Percentiles rank a stretch among this genome's conserved stretches.
These are phyloP conservation scores for Diplazon laetatorius DNA, from an alignment of 2,888 invertebrate genomes.

Conservation along the genomic window DNA sequence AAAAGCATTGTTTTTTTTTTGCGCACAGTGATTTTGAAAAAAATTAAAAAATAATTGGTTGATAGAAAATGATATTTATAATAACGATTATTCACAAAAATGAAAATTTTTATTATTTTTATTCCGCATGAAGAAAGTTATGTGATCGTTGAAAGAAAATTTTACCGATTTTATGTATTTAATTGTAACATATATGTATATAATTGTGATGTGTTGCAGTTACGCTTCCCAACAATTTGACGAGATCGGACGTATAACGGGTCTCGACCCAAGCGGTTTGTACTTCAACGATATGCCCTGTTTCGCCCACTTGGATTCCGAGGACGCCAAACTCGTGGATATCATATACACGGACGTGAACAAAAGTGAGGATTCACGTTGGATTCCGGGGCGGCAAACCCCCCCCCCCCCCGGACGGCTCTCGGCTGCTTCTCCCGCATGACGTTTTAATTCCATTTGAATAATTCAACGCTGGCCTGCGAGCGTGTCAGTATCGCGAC, in stretches of 20 bases:
- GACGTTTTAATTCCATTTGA: conserved; percentile 61
- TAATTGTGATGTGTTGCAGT: conserved; percentile 13
- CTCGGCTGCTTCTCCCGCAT: conserved; percentile 25
- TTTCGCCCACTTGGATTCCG: conserved; percentile 83
- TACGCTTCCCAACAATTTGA: conserved; percentile 81
- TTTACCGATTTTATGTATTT: neutral
- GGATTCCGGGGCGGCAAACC: neutral
- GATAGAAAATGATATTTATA: too few relatives aligned
- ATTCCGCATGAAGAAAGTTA: too few relatives aligned
- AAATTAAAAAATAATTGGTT: too few relatives aligned
- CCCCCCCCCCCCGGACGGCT: too few relatives aligned
- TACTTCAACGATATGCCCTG: conserved; percentile 84
- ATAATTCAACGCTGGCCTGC: conserved; percentile 56
- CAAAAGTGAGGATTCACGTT: conserved; percentile 54
- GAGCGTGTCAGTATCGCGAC: conserved; percentile 54
- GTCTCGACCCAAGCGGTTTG: conserved; percentile 86
- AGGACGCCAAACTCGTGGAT: conserved; percentile 85
- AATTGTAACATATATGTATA: too few relatives aligned
- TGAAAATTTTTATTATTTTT: neutral
- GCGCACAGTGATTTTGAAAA: too few relatives aligned
- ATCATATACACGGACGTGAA: conserved; percentile 84
- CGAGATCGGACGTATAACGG: conserved; percentile 80
- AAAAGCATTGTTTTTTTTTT: too few relatives aligned
- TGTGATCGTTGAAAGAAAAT: too few relatives aligned
- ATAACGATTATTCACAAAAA: too few relatives aligned